phyloP scores from a whole-genome alignment of 2,888 invertebrate species.

The Smittia sp. region DNA sequence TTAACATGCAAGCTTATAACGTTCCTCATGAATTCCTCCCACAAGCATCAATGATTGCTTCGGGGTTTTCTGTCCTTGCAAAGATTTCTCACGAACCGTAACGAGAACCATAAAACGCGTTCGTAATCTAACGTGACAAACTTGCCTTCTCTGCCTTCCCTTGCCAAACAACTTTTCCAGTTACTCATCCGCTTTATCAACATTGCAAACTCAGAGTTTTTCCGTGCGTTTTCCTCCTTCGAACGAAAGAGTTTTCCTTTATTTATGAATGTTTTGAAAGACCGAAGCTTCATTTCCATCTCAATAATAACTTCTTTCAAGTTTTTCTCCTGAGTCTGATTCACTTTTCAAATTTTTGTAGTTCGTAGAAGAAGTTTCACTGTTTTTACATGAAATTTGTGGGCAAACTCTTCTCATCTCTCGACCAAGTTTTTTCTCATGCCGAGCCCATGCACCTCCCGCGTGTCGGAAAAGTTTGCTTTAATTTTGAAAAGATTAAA shows the following conservation, averaged over 20 bases:
- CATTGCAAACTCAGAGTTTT: neutral
- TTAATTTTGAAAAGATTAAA: constrained; percentile 26
- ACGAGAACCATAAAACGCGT: too few relatives aligned
- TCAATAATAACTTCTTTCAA: neutral
- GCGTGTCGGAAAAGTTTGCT: constrained; percentile 17
- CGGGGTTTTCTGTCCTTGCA: too few relatives aligned
- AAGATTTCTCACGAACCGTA: too few relatives aligned
- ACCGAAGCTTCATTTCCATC: neutral
- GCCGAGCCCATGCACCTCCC: neutral
- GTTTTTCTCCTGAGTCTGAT: constrained; percentile 3
- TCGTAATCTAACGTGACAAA: too few relatives aligned
- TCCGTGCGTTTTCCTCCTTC: neutral
- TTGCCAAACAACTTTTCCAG: neutral
- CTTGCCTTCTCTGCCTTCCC: too few relatives aligned
- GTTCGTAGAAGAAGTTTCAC: neutral
- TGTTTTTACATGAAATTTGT: constrained; percentile 41
- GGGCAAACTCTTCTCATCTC: constrained; percentile 35
- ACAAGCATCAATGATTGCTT: too few relatives aligned
- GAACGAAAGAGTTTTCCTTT: neutral
- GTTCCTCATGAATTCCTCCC: too few relatives aligned
- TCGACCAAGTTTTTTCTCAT: constrained; percentile 14
- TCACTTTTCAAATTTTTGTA: constrained; percentile 26
- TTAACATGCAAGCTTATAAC: too few relatives aligned
- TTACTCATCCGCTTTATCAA: constrained; percentile 17
- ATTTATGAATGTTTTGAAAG: neutral